Percentiles rank a stretch among this genome's conserved stretches.
Conservation (phyloP, 1,140 invertebrate genomes). For the Cydia amplana region DNA sequence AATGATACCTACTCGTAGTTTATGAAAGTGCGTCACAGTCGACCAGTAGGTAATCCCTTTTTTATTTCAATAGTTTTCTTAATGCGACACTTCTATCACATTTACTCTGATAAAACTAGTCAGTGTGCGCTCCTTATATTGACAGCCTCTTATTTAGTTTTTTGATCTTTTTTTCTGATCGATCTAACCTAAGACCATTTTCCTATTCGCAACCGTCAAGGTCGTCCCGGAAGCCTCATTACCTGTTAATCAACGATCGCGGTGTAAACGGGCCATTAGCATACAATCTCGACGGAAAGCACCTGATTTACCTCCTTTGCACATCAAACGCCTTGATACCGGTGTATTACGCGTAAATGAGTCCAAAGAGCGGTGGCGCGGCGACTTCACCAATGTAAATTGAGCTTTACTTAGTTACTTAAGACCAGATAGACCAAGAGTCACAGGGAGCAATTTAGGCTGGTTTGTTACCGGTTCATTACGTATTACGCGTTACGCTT, state of each 20-base stretch:
- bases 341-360: conserved; percentile 22
- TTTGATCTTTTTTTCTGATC: no score
- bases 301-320: conserved; percentile 31
- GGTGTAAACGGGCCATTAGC: conserved; percentile 15
- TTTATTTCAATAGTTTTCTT: no score
- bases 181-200: neutral
- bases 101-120: no score
- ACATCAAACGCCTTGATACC: conserved; percentile 26
- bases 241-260: conserved; percentile 18
- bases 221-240: neutral
- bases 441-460: neutral
- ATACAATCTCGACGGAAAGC: conserved; percentile 23
- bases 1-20: no score
- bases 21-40: no score
- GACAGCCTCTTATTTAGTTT: no score
- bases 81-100: no score
- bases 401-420: neutral
- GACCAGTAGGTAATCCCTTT: no score
- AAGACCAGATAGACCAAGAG: neutral
- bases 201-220: neutral
- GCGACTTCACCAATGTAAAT: neutral
- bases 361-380: neutral
- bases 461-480: conserved; percentile 17
- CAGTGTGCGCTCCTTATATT: no score
- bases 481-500: neutral